Evolutionary conservation across 1,140 invertebrate genomes (phyloP).

Genomic region (Drosophila dunni): DNA sequence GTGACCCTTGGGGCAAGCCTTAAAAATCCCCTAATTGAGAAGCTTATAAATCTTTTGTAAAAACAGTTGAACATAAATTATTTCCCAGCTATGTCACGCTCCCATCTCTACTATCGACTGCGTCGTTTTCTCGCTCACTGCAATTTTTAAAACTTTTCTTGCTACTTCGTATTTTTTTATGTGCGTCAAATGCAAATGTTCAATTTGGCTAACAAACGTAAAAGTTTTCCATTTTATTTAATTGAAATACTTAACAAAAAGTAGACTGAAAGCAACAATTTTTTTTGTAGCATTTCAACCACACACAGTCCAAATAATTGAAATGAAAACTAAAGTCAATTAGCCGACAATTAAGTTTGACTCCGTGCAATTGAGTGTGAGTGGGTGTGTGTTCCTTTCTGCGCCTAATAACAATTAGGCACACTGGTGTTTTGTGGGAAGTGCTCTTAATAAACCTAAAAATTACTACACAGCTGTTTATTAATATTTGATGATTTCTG

Average conservation of each 20-base stretch:
- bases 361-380: constrained; percentile 4
- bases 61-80: too few species aligned
- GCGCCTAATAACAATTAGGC: too few species aligned
- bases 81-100: too few species aligned
- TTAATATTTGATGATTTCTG: not conserved
- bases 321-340: constrained; percentile 66
- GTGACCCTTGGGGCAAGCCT: too few species aligned
- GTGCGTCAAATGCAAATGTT: constrained; percentile 64
- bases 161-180: constrained; percentile 7
- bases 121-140: not conserved
- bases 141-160: constrained; percentile 18
- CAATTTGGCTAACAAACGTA: constrained; percentile 51
- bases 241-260: constrained; percentile 64
- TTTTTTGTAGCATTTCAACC: constrained; percentile 3
- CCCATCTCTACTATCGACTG: too few species aligned
- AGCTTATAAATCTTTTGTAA: too few species aligned
- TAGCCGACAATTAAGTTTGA: constrained; percentile 65
- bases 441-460: not conserved
- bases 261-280: not conserved
- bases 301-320: constrained; percentile 23
- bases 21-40: too few species aligned
- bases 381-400: too few species aligned
- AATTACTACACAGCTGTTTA: not conserved
- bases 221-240: constrained; percentile 73
- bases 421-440: not conserved